Conservation (phyloP, 2,113 vertebrate species). For the Ptilorrhoa leucosticta region DNA sequence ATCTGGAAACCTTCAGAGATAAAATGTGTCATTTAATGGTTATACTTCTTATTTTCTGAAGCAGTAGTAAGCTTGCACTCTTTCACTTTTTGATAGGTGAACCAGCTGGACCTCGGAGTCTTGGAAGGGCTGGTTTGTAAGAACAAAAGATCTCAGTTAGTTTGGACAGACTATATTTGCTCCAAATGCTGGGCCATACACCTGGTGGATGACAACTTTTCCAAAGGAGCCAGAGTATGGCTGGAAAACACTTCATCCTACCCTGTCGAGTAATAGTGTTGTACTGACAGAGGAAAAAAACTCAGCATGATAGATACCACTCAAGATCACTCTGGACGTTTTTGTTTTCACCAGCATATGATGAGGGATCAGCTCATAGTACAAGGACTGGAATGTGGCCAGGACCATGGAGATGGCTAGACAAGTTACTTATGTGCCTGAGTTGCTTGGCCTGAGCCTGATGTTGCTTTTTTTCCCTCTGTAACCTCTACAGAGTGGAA, state of each 20-base stretch:
- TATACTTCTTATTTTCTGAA: background rate
- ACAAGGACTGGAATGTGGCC: background rate
- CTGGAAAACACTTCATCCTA: background rate
- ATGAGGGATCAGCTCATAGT: background rate
- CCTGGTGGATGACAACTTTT: background rate
- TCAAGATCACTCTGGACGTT: background rate
- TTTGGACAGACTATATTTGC: background rate
- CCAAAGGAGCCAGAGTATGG: background rate
- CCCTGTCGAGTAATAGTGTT: background rate
- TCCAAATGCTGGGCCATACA: background rate
- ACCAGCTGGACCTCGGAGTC: background rate
- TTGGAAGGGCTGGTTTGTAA: background rate
- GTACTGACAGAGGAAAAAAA: background rate
- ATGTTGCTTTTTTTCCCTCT: background rate
- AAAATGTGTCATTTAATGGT: background rate
- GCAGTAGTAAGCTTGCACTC: background rate
- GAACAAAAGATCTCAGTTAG: background rate
- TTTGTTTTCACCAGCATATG: background rate
- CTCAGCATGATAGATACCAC: background rate
- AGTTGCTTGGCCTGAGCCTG: background rate
- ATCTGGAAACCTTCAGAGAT: slow-evolving; percentile 4
- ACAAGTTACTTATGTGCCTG: background rate
- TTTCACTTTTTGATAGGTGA: background rate
- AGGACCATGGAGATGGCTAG: background rate
- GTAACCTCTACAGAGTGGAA: background rate